These are phyloP conservation scores for Catocala nupta DNA, from an alignment of 2,888 invertebrate genomes.

Conservation along the genomic window DNA sequence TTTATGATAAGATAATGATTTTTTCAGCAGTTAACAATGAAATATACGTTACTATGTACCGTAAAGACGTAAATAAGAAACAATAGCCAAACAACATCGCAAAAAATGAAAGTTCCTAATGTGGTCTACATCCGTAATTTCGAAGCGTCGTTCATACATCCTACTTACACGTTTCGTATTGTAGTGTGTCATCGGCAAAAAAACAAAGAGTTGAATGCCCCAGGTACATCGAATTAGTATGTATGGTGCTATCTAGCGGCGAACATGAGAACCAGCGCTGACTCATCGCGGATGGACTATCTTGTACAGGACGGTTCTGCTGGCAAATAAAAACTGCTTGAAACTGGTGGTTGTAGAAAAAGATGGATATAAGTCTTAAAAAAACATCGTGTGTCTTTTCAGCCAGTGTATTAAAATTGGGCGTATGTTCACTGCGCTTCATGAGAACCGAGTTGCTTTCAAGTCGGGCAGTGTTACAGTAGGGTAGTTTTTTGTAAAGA, in stretches of 20 bases:
- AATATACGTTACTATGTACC: no score
- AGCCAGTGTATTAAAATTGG: no score
- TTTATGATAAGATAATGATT: no score
- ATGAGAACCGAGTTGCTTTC: no score
- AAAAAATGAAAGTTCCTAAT: slow-evolving; percentile 30
- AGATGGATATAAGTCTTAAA: no score
- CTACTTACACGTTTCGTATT: slow-evolving; percentile 50
- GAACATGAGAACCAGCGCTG: slow-evolving; percentile 63
- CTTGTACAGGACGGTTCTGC: slow-evolving; percentile 21
- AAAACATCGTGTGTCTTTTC: no score
- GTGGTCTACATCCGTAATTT: slow-evolving; percentile 40
- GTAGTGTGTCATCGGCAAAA: slow-evolving; percentile 59
- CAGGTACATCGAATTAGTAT: slow-evolving; percentile 65
- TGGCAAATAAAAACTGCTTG: neutral
- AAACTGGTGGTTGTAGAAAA: no score
- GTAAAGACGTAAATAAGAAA: neutral
- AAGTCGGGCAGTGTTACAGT: no score
- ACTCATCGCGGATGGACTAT: slow-evolving; percentile 56
- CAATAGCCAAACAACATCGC: slow-evolving; percentile 12
- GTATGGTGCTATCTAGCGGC: slow-evolving; percentile 58
- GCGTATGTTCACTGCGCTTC: no score
- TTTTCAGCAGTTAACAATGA: no score
- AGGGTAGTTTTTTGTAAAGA: no score
- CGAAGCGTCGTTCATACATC: slow-evolving; percentile 25
- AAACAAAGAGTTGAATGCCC: slow-evolving; percentile 64